Evolutionary conservation across 1,140 invertebrate species (phyloP).

Genomic region (Trachelipus rathkii): DNA sequence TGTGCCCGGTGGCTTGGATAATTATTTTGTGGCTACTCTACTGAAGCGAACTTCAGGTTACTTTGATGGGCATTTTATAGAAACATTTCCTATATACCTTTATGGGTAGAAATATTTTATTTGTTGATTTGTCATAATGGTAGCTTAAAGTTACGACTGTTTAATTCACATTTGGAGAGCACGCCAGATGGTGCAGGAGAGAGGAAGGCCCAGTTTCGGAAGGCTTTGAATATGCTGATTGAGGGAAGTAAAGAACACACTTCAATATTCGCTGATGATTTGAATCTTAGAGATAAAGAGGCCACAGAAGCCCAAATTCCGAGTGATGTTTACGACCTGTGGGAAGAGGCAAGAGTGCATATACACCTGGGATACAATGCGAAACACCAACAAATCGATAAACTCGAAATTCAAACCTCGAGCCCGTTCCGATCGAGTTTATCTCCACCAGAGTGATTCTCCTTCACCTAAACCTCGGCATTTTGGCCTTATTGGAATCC

Average conservation of each 20-base stretch:
- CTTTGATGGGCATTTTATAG: conserved; percentile 51
- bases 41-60: conserved; percentile 52
- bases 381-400: conserved; percentile 46
- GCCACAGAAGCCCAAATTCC: conserved; percentile 51
- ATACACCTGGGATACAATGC: conserved; percentile 59
- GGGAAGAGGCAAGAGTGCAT: conserved; percentile 56
- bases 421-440: conserved; percentile 60
- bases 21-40: conserved; percentile 57
- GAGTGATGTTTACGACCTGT: conserved; percentile 55
- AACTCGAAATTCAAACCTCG: conserved; percentile 51
- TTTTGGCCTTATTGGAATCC: conserved; percentile 60
- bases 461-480: conserved; percentile 50
- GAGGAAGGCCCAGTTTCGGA: conserved; percentile 54
- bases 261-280: conserved; percentile 60
- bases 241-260: conserved; percentile 49
- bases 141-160: conserved; percentile 51
- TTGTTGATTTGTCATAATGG: conserved; percentile 55
- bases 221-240: conserved; percentile 51
- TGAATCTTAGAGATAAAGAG: conserved; percentile 61
- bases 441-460: conserved; percentile 50
- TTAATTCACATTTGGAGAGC: conserved; percentile 62
- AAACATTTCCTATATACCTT: conserved; percentile 52
- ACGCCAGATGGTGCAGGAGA: conserved; percentile 53
- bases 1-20: conserved; percentile 46
- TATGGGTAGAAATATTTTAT: conserved; percentile 58